Evolutionary conservation across 2,888 invertebrate genomes (phyloP).

Genomic region (Syritta pipiens): DNA sequence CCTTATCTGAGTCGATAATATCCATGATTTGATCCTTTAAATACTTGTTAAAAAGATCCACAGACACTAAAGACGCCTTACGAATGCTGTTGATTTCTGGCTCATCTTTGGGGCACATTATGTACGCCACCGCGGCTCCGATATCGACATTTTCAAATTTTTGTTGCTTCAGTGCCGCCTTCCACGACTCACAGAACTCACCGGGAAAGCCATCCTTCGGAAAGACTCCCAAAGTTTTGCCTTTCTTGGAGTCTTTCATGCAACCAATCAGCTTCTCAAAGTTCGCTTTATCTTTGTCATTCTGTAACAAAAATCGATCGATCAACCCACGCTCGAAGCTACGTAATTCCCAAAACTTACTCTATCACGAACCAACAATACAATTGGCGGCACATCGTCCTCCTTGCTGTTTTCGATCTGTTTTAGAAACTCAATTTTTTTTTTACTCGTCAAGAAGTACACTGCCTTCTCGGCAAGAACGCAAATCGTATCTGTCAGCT

Average conservation of each 20-base stretch:
- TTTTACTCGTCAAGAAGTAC: conserved; percentile 96
- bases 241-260: conserved; percentile 92
- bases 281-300: conserved; percentile 95
- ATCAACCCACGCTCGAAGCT: not conserved
- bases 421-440: conserved; percentile 97
- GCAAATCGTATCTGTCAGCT: conserved; percentile 96
- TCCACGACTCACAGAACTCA: conserved; percentile 96
- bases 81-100: conserved; percentile 92
- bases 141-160: conserved; percentile 93
- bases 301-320: conserved; percentile 81
- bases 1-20: conserved; percentile 98
- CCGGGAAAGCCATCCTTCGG: conserved; percentile 96
- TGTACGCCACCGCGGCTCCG: conserved; percentile 89
- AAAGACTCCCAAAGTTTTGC: conserved; percentile 93
- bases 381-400: conserved; percentile 91
- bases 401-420: conserved; percentile 92
- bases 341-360: conserved; percentile 80
- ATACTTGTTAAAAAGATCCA: conserved; percentile 97
- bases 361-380: conserved; percentile 93
- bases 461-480: conserved; percentile 92
- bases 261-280: conserved; percentile 88
- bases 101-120: conserved; percentile 97
- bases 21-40: conserved; percentile 99
- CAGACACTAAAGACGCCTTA: conserved; percentile 94
- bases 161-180: conserved; percentile 86